These are phyloP conservation scores for Conistra vaccinii DNA, from an alignment of 2,888 invertebrate genomes.

Conservation along the genomic window DNA sequence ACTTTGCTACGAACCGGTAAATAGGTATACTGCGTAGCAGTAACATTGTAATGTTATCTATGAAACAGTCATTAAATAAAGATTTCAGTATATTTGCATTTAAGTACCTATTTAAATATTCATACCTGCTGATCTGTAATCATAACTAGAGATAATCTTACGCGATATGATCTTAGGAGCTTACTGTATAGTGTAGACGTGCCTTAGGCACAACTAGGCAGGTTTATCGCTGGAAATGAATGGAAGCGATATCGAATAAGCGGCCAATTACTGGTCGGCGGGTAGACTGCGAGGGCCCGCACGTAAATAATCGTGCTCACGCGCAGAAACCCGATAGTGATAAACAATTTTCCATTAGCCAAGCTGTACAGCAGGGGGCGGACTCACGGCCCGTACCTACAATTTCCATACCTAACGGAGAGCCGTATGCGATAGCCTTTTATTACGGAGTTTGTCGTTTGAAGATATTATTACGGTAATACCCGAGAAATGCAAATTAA, in stretches of 20 bases:
- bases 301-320: conserved; percentile 87
- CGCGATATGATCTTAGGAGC: conserved; percentile 76
- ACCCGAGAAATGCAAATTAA: conserved; percentile 85
- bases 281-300: conserved; percentile 81
- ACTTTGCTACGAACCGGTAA: conserved; percentile 37
- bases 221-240: conserved; percentile 87
- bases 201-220: conserved; percentile 75
- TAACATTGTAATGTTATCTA: conserved; percentile 25
- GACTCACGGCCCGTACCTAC: conserved; percentile 70
- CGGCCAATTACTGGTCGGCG: conserved; percentile 85
- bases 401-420: conserved; percentile 83
- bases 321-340: conserved; percentile 84
- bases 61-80: conserved; percentile 10
- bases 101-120: conserved; percentile 50
- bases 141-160: conserved; percentile 76
- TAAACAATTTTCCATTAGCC: conserved; percentile 88
- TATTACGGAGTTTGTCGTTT: conserved; percentile 83
- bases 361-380: conserved; percentile 71
- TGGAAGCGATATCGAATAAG: conserved; percentile 87
- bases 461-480: conserved; percentile 86
- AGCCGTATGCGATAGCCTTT: conserved; percentile 81
- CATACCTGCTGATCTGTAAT: conserved; percentile 59
- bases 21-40: conserved; percentile 25
- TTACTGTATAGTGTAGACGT: conserved; percentile 73
- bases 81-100: conserved; percentile 28